A percentile compares a stretch with the other conserved stretches of the same genome.
Conservation (phyloP, 2,113 vertebrate species). For the Chinchilla lanigera region DNA sequence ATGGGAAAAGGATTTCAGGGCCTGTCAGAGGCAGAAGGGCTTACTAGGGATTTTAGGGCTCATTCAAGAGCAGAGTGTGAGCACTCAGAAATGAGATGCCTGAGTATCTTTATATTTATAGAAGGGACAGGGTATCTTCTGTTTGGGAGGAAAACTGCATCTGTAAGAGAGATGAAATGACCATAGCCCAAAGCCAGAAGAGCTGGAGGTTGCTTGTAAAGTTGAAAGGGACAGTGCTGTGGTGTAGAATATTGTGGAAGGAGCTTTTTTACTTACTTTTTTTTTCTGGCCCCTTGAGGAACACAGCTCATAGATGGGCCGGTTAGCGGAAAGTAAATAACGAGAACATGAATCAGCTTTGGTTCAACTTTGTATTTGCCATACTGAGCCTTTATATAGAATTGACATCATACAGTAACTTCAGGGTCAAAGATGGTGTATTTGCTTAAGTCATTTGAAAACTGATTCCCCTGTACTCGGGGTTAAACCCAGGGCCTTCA, state of each 20-base stretch:
- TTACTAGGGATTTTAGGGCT: not conserved
- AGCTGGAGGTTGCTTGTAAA: slow-evolving; percentile 4
- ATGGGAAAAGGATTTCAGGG: not conserved
- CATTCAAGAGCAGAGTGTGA: not conserved
- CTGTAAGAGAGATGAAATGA: not conserved
- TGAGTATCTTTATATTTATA: not conserved
- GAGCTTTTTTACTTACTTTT: not conserved
- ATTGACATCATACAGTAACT: not conserved
- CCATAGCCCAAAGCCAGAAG: not conserved
- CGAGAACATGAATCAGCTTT: not conserved
- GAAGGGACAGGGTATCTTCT: not conserved
- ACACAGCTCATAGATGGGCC: not conserved
- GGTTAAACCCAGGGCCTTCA: not conserved
- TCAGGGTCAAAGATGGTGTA: not conserved
- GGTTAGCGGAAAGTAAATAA: slow-evolving; percentile 31
- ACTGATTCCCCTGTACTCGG: not conserved
- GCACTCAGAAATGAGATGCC: not conserved
- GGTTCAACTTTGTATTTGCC: not conserved
- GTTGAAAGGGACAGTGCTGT: not conserved
- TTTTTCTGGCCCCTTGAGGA: not conserved
- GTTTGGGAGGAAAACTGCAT: not conserved
- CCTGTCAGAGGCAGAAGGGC: not conserved
- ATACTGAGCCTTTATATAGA: not conserved
- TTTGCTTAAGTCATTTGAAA: slow-evolving; percentile 38
- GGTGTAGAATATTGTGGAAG: not conserved